Percentiles rank a stretch among this genome's conserved stretches.
Evolutionary conservation across 2,888 invertebrate species (phyloP).

Genomic region (Miltochrista miniata): DNA sequence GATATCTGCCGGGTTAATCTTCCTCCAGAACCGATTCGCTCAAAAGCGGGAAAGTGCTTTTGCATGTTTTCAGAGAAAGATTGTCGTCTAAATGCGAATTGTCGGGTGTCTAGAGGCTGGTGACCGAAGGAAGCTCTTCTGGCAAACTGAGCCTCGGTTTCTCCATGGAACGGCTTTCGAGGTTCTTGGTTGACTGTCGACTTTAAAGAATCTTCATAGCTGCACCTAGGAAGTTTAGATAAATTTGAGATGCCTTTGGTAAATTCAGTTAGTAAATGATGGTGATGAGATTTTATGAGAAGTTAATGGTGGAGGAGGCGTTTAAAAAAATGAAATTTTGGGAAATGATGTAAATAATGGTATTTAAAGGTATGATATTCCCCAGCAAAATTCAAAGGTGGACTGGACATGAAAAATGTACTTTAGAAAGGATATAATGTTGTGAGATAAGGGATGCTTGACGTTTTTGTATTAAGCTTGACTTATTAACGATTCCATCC

Average conservation of each 20-base stretch:
- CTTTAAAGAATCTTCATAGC: conserved; percentile 92
- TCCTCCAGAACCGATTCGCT: conserved; percentile 53
- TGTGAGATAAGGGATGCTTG: too few relatives aligned
- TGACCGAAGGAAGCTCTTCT: conserved; percentile 72
- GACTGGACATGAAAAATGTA: too few relatives aligned
- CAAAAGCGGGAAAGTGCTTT: conserved; percentile 65
- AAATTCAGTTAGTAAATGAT: conserved; percentile 12
- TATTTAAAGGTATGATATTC: too few relatives aligned
- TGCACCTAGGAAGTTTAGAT: conserved; percentile 79
- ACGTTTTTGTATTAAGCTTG: too few relatives aligned
- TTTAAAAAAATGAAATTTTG: too few relatives aligned
- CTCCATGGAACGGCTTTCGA: conserved; percentile 51
- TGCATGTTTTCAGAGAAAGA: conserved; percentile 77
- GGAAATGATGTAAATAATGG: too few relatives aligned
- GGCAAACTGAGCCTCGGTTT: conserved; percentile 55
- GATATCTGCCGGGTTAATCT: conserved; percentile 65
- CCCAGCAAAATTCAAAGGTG: too few relatives aligned
- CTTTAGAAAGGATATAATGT: too few relatives aligned
- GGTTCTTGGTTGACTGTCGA: conserved; percentile 81
- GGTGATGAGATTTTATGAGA: background rate
- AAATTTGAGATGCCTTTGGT: conserved; percentile 19
- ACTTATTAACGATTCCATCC: too few relatives aligned
- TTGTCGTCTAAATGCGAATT: conserved; percentile 62
- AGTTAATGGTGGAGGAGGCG: background rate
- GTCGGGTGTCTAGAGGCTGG: conserved; percentile 61